phyloP scores from a whole-genome alignment of 2,888 invertebrate genomes.

The Brachypalpus laphriformis region DNA sequence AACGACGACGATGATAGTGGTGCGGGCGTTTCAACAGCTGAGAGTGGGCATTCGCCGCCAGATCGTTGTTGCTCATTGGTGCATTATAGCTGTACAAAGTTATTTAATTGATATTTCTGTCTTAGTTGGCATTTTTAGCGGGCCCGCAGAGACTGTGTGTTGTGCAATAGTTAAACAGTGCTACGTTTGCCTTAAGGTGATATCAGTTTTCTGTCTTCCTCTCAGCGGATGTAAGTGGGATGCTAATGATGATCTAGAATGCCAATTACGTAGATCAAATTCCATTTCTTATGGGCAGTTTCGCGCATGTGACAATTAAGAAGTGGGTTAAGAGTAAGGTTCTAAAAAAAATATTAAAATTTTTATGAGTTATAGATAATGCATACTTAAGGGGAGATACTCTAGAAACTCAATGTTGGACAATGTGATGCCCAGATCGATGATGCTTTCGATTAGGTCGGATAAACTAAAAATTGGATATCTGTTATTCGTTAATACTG shows the following conservation, averaged over 20 bases:
- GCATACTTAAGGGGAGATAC: too few relatives aligned
- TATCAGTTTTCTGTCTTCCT: conserved; percentile 18
- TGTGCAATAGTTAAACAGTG: conserved; percentile 39
- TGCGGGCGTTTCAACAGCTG: conserved; percentile 63
- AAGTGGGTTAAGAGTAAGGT: background rate
- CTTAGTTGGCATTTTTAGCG: conserved; percentile 51
- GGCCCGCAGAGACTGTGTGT: conserved; percentile 32
- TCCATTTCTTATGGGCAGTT: conserved; percentile 3
- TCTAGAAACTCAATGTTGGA: too few relatives aligned
- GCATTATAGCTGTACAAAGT: conserved; percentile 34
- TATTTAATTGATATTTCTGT: conserved; percentile 60
- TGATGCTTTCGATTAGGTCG: too few relatives aligned
- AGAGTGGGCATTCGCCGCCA: conserved; percentile 61
- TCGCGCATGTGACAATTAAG: background rate
- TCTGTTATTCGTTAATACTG: too few relatives aligned
- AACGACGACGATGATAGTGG: conserved; percentile 9
- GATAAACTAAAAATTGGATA: too few relatives aligned
- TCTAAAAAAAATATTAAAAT: too few relatives aligned
- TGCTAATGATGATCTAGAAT: conserved; percentile 30
- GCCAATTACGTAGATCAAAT: conserved; percentile 12
- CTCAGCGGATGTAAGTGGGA: conserved; percentile 52
- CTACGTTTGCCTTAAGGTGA: conserved; percentile 13
- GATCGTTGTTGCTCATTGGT: conserved; percentile 26
- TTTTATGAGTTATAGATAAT: too few relatives aligned
- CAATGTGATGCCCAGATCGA: too few relatives aligned